Percentiles rank a stretch among this genome's conserved stretches.
Evolutionary conservation across 2,797 vertebrate genomes (phyloP).

Genomic region (Malurus splendens): DNA sequence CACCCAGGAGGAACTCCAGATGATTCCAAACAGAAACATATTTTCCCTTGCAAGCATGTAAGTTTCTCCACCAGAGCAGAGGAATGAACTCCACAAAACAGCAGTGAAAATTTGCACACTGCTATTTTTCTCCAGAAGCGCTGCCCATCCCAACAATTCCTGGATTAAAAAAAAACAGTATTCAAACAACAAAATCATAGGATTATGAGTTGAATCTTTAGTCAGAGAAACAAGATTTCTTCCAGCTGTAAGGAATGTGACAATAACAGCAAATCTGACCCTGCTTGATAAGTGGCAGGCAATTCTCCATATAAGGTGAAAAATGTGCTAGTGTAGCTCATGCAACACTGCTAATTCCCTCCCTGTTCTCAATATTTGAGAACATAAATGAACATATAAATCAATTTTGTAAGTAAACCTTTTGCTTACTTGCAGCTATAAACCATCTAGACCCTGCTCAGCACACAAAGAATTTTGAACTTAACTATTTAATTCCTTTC

Average conservation of each 20-base stretch:
- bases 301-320: constrained; percentile 81
- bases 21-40: not conserved
- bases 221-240: constrained; percentile 48
- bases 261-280: constrained; percentile 75
- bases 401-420: constrained; percentile 11
- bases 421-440: not conserved
- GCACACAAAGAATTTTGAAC: not conserved
- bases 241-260: constrained; percentile 70
- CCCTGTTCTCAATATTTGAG: constrained; percentile 61
- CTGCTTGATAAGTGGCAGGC: constrained; percentile 69
- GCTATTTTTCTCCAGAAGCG: not conserved
- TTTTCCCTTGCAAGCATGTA: not conserved
- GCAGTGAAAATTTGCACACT: not conserved
- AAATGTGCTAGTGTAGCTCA: constrained; percentile 70
- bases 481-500: constrained; percentile 20
- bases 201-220: not conserved
- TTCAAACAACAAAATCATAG: not conserved
- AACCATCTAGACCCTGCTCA: not conserved
- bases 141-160: not conserved
- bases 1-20: not conserved
- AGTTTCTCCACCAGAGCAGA: not conserved
- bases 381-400: constrained; percentile 47
- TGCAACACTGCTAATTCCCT: constrained; percentile 69
- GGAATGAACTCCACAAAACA: not conserved
- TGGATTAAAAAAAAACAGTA: not conserved